Conservation (phyloP, 1,140 invertebrate genomes). For the Macrocentrus cingulum region DNA sequence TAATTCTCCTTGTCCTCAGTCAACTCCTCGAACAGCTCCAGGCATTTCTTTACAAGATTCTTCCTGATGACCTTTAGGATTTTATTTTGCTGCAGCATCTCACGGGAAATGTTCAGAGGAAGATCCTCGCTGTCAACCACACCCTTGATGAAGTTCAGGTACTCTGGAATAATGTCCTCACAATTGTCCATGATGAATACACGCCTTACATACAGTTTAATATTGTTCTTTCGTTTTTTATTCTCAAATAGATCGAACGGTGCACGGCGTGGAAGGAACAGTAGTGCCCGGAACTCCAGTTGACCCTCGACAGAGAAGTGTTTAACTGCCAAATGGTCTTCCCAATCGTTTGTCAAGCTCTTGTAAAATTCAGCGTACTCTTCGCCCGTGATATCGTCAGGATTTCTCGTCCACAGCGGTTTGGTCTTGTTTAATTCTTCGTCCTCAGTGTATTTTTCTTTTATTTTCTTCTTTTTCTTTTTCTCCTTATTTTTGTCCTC, state of each 20-base stretch:
- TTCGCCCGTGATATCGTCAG: slow-evolving; percentile 95
- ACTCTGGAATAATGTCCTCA: slow-evolving; percentile 97
- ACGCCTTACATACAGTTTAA: slow-evolving; percentile 94
- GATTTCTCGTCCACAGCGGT: slow-evolving; percentile 97
- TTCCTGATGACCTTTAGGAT: slow-evolving; percentile 98
- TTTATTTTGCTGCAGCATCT: slow-evolving; percentile 99
- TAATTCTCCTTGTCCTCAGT: slow-evolving; percentile 96
- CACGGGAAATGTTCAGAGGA: slow-evolving; percentile 96
- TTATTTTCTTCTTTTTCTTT: slow-evolving; percentile 95
- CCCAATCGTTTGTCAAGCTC: slow-evolving; percentile 97
- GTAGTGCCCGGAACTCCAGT: slow-evolving; percentile 92
- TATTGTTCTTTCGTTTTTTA: slow-evolving; percentile 97
- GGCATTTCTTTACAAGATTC: slow-evolving; percentile 98
- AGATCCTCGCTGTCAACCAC: slow-evolving; percentile 99
- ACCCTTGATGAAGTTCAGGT: slow-evolving; percentile 95
- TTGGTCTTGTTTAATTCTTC: slow-evolving; percentile 99
- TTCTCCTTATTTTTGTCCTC: slow-evolving; percentile 84
- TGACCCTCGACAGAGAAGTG: slow-evolving; percentile 99
- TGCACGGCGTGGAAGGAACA: slow-evolving; percentile 92
- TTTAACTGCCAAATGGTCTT: slow-evolving; percentile 97
- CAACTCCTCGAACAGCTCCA: slow-evolving; percentile 95
- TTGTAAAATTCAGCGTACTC: slow-evolving; percentile 99
- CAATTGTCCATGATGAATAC: slow-evolving; percentile 99
- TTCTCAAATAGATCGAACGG: slow-evolving; percentile 99
- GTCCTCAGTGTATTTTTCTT: slow-evolving; percentile 97